A percentile compares a stretch with the other conserved stretches of the same genome.
These are phyloP conservation scores for Isoperla grammatica DNA, from an alignment of 2,888 invertebrate genomes.

Conservation along the genomic window DNA sequence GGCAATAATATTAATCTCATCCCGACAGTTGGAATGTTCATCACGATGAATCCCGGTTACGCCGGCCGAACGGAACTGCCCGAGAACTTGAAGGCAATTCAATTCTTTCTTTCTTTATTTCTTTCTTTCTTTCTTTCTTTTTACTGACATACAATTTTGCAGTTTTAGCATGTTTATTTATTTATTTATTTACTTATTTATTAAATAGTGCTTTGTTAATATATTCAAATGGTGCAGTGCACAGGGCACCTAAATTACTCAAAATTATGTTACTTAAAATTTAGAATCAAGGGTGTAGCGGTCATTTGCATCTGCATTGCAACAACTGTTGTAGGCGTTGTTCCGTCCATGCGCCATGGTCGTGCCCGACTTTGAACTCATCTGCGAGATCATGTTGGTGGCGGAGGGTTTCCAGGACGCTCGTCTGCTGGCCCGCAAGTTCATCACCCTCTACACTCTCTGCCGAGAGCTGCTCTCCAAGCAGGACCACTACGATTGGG, in stretches of 20 bases:
- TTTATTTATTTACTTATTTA: no score
- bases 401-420: constrained; percentile 95
- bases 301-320: no score
- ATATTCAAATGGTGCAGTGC: no score
- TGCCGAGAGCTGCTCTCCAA: constrained; percentile 86
- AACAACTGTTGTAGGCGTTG: no score
- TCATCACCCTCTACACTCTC: constrained; percentile 86
- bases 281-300: no score
- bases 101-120: no score
- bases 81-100: constrained; percentile 68
- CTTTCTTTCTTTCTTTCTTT: no score
- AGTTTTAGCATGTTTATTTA: no score
- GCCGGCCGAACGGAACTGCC: constrained; percentile 87
- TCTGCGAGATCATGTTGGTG: constrained; percentile 95
- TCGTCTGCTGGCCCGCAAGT: constrained; percentile 81
- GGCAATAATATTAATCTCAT: constrained; percentile 72
- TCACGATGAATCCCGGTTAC: constrained; percentile 96
- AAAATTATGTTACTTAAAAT: no score
- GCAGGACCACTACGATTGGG: constrained; percentile 97
- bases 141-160: no score
- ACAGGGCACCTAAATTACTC: no score
- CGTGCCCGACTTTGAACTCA: constrained; percentile 92
- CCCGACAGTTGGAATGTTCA: constrained; percentile 82
- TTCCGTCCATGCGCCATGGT: constrained; percentile 81
- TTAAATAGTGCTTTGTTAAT: no score